Percentiles rank a stretch among this genome's conserved stretches.
These are phyloP conservation scores for Phaenicophaeus curvirostris DNA, from an alignment of 2,797 vertebrate genomes.

Conservation along the genomic window DNA sequence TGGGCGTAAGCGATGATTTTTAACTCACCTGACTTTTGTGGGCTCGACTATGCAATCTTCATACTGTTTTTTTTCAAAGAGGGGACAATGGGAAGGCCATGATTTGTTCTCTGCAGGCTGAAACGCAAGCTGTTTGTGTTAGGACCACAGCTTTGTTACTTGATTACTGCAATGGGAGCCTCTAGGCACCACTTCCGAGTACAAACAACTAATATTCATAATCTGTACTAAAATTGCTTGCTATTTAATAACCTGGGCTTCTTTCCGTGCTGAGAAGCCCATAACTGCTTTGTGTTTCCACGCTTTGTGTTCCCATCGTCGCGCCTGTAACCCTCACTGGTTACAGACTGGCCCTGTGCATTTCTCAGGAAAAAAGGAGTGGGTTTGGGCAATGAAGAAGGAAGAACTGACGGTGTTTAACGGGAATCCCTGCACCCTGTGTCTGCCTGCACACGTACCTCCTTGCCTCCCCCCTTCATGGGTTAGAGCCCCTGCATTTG, in stretches of 20 bases:
- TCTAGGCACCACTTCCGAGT: conserved; percentile 52
- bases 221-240: conserved; percentile 44
- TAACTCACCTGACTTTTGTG: neutral
- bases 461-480: rapidly evolving
- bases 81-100: conserved; percentile 14
- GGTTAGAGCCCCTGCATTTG: neutral
- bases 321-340: neutral
- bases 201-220: conserved; percentile 63
- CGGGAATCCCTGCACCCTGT: rapidly evolving
- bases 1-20: neutral
- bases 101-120: conserved; percentile 41
- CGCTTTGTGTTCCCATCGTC: neutral
- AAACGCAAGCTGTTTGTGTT: conserved; percentile 50
- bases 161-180: conserved; percentile 61
- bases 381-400: neutral
- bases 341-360: neutral
- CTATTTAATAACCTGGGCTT: conserved; percentile 51
- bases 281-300: neutral
- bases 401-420: rapidly evolving
- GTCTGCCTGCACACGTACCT: neutral
- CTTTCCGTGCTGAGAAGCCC: neutral
- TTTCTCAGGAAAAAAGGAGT: neutral
- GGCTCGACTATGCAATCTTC: conserved; percentile 27
- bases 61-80: neutral
- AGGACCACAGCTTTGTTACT: conserved; percentile 39